Conservation (phyloP, 2,113 vertebrate genomes). For the Pygoscelis adeliae region DNA sequence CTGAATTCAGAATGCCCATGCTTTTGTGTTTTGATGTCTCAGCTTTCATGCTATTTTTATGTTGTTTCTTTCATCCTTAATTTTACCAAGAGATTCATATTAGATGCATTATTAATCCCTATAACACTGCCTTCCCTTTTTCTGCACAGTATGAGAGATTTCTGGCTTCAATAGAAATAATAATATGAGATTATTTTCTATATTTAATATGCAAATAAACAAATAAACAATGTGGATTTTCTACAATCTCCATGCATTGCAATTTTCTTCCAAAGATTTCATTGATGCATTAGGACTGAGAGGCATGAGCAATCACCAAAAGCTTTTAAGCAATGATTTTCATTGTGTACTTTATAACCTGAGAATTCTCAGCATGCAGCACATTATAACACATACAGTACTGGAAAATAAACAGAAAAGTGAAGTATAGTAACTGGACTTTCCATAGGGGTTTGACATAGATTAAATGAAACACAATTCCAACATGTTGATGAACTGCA, state of each 20-base stretch:
- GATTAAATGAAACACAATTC: slow-evolving; percentile 35
- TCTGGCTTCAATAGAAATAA: not conserved
- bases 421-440: not conserved
- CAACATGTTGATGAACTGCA: slow-evolving; percentile 22
- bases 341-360: not conserved
- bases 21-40: slow-evolving; percentile 16
- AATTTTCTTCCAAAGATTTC: slow-evolving; percentile 39
- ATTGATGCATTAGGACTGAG: not conserved
- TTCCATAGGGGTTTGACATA: slow-evolving; percentile 1
- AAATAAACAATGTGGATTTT: slow-evolving; percentile 12
- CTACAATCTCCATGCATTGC: slow-evolving; percentile 3
- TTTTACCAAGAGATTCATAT: slow-evolving; percentile 48
- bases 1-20: slow-evolving; percentile 12
- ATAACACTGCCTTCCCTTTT: not conserved
- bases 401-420: slow-evolving; percentile 45
- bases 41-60: slow-evolving; percentile 33
- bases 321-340: slow-evolving; percentile 31
- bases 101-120: slow-evolving; percentile 41
- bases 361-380: slow-evolving; percentile 36
- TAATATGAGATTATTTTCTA: slow-evolving; percentile 27
- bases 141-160: not conserved
- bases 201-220: not conserved
- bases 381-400: not conserved
- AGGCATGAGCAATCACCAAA: not conserved
- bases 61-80: slow-evolving; percentile 47